Base-by-base conservation (phyloP, 2,113 vertebrate genomes). In the Vicugna pacos region DNA sequence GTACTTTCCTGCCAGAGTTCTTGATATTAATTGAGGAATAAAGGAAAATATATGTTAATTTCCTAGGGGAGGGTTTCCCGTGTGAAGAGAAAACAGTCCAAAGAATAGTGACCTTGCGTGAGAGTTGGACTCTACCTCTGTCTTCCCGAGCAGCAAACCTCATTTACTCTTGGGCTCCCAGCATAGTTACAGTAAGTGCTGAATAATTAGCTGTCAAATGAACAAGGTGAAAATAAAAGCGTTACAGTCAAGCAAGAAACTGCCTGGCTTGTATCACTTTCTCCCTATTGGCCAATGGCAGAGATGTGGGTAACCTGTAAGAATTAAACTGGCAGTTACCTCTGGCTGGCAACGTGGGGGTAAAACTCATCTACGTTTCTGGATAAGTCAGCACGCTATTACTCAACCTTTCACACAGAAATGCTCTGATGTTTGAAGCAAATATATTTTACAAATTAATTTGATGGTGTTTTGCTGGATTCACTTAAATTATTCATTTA, bases 41-140 rank as follows among this genome's bases (percentile, higher is more conserved):
- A 87, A 42, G 13, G 95, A 91, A 90, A 32, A 64, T 30, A 75
- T n/a, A 65, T 1, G 3, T 20, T 8, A 14, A 1, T 75, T 42
- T 83, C 17, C 52, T 16, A 6, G 7, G 3, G 3, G 16, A 46
- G 19, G 4, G 0, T 11, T 96, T 79, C 13, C 35, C 8, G 30
- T 16, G 7, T 5, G 9, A 85, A 69, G 22, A 67, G 2, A 72
- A 89, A 91, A 20, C 24, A 42, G 26, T 17, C 22, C 32, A 35
- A 24, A n/a, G 16, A 75, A 48, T 0, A 56, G 28, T 0, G 35
- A 65, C 8, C 6, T 48, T 15, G 1, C 1, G 2, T 7, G 54
- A 73, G 69, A 52, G 12, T 20, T 20, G 28, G 28, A 8, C 15
- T 50, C 32, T 42, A 28, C 11, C 16, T 56, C 28, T n/a, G 6